Evolutionary conservation across 2,888 invertebrate genomes (phyloP), one percentile per base, ranked within the genome.

Genomic region (Lordiphosa fenestrarum): DNA sequence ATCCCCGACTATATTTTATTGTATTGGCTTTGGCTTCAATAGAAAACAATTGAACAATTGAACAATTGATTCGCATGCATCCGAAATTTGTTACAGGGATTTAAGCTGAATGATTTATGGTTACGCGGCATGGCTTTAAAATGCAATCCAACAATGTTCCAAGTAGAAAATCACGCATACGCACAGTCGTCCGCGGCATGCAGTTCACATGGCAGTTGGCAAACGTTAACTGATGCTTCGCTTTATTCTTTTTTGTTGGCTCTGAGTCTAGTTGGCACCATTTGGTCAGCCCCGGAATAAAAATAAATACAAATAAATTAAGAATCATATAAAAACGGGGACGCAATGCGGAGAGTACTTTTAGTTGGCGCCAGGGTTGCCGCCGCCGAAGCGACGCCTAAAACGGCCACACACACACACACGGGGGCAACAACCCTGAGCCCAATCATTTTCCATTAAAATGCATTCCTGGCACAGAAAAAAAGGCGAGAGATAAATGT

Each of bases 1-100:
- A 54, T 63, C 62, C 55, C 62, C 30, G 46, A 57, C 61, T 61
- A 66, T 66, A 66, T 82, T 77, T 61, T 65, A 66, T 70, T 72
- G 61, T 53, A 56, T 54, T 69, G 58, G 59, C 53, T 63, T 50
- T 60, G 58, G 15, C 52, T 59, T 74, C 66, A 53, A 74, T 75
- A 62, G 73, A 65, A 63, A 77, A 77, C 74, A 84, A 80, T 84
- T 63, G 81, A 71, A 73, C 84, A 84, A 80, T 80, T 81, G 84
- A 71, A 73, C 84, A 84, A 80, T 80, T 81, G 84, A 80, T 81
- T 73, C 81, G 73, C 68, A 69, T 77, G 66, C 76, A 77, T 61
- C 61, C 30, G 44, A 65, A 80, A 80, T 84, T 80, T 73, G 84
- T 81, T 81, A 68, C 66, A 65, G 74, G 71, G 71, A 73, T 81